These are phyloP conservation scores for Gallinago media DNA, from an alignment of 2,113 vertebrate genomes.

Conservation along the genomic window DNA sequence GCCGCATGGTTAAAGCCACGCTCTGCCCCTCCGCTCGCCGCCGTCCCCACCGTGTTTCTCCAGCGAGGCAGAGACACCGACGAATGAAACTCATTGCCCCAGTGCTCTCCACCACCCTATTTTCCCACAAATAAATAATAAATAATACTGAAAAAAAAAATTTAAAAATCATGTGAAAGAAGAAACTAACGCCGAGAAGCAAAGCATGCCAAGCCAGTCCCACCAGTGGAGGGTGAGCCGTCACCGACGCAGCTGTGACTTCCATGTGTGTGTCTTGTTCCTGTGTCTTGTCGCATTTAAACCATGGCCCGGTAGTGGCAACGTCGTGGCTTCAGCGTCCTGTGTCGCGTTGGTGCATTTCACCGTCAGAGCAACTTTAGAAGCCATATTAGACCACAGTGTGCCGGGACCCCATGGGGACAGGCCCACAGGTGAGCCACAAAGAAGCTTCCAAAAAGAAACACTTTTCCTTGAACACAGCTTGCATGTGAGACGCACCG, in stretches of 20 bases:
- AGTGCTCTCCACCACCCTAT: not conserved
- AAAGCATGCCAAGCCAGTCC: conserved; percentile 35
- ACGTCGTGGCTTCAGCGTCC: conserved; percentile 53
- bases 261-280: conserved; percentile 38
- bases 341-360: conserved; percentile 45
- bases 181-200: conserved; percentile 28
- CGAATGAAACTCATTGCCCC: not conserved
- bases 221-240: not conserved
- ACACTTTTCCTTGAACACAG: too few relatives aligned
- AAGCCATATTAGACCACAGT: conserved; percentile 79
- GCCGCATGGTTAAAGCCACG: conserved; percentile 81
- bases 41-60: not conserved
- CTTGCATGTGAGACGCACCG: too few relatives aligned
- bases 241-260: not conserved
- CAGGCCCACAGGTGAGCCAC: conserved; percentile 35
- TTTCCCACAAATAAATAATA: not conserved
- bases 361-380: conserved; percentile 72
- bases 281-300: not conserved
- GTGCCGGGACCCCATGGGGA: conserved; percentile 23
- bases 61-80: not conserved
- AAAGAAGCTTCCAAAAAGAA: too few relatives aligned
- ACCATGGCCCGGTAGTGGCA: conserved; percentile 26
- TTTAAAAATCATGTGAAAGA: not conserved
- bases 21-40: not conserved
- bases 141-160: not conserved